phyloP scores from a whole-genome alignment of 2,113 vertebrate species.

The Morone chrysops region DNA sequence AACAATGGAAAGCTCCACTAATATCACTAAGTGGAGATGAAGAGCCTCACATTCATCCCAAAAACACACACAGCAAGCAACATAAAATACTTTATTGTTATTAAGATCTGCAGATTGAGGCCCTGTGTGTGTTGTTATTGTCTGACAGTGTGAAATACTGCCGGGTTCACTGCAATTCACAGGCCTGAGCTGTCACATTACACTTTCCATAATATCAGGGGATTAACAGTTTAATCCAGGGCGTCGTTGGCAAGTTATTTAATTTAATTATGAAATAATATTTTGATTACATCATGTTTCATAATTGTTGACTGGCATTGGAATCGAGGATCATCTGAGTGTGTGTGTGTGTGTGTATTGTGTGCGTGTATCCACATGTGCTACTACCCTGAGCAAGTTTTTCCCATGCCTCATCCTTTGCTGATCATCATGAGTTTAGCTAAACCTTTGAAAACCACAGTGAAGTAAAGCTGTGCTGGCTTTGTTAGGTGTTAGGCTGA shows the following conservation, averaged over 20 bases:
- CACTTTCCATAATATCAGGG: slow-evolving; percentile 62
- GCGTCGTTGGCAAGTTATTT: slow-evolving; percentile 57
- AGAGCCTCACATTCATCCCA: not conserved
- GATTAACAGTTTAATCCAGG: slow-evolving; percentile 59
- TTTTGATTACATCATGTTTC: slow-evolving; percentile 65
- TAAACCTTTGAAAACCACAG: slow-evolving; percentile 62
- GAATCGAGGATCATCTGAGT: slow-evolving; percentile 29
- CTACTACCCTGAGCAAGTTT: slow-evolving; percentile 29
- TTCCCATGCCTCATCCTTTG: slow-evolving; percentile 67
- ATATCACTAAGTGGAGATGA: not conserved
- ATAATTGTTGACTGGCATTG: slow-evolving; percentile 49
- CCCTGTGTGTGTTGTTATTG: slow-evolving; percentile 29
- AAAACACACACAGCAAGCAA: not conserved
- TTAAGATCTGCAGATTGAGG: not conserved
- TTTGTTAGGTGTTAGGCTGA: slow-evolving; percentile 59
- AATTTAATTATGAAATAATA: slow-evolving; percentile 64
- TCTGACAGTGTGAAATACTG: slow-evolving; percentile 57
- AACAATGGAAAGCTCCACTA: not conserved
- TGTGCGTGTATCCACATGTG: slow-evolving; percentile 7
- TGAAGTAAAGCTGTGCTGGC: slow-evolving; percentile 59
- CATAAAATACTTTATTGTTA: not conserved
- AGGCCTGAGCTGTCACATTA: slow-evolving; percentile 55
- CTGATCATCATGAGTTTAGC: slow-evolving; percentile 67
- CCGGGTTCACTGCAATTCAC: slow-evolving; percentile 51
- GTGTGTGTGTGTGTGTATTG: not conserved